Base-by-base conservation (phyloP, 2,113 vertebrate genomes). In the Microcebus jonahi region DNA sequence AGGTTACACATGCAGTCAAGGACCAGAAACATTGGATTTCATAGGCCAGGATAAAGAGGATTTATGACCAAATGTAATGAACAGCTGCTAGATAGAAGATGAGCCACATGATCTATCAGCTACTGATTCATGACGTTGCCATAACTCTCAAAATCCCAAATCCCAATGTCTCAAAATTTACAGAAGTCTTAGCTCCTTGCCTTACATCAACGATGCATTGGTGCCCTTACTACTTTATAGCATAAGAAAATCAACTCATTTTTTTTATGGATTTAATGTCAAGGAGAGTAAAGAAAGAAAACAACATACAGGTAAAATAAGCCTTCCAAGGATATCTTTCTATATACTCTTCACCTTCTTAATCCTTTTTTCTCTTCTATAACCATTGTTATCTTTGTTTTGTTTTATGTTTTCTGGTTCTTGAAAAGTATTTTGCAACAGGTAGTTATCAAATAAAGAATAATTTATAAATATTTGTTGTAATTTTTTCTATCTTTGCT, bases 401-500 rank as follows among this genome's bases (percentile, higher is more conserved):
- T 91, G 14, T 17, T 86, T 59, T 80, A 42, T 79, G 20, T 55
- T 90, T 96, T 39, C 34, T 50, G n/a, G 27, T 23, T 93, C 83
- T 63, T 42, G 6, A 17, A 57, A 77, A 70, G 20, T 82, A 42
- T 59, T 81, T 94, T 94, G 4, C 45, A 90, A 75, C 80, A 83
- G 6, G 48, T 42, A 53, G 20, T 85, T 92, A 70, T 79, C 91
- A 90, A 82, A 65, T 81, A 76, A 83, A 59, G 6, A 42, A 50
- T 25, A 53, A 77, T 63, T 42, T 90, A 68, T 85, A 97, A 94
- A 73, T 87, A 83, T 90, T 90, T 90, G 53, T 39, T 63, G n/a
- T 73, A 36, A 71, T 75, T 93, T 92, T 48, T 67, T 85, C 81
- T 81, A 29, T 94, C 12, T 94, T 95, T 94, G 27, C 8, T 25